Evolutionary conservation across 1,140 invertebrate genomes (phyloP).

Genomic region (Drosophila suzukii): DNA sequence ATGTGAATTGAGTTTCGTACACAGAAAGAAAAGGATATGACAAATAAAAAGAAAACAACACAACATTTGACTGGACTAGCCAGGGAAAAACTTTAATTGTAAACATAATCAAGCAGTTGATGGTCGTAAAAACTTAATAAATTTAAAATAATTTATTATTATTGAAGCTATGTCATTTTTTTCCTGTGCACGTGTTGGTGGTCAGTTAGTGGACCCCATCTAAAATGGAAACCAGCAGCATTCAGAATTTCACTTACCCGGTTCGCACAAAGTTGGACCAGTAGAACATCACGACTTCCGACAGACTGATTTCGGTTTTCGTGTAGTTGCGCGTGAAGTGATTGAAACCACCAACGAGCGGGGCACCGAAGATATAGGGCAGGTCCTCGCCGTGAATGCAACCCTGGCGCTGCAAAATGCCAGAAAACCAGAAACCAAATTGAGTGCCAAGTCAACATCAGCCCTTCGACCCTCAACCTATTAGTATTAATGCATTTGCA

Average conservation of each 20-base stretch:
- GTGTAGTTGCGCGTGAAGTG: slow-evolving; percentile 96
- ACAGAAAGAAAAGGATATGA: neutral
- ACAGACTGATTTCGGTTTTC: slow-evolving; percentile 93
- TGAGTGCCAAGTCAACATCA: neutral
- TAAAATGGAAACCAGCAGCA: neutral
- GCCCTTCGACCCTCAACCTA: neutral
- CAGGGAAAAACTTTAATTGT: too few relatives aligned
- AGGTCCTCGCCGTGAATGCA: slow-evolving; percentile 97
- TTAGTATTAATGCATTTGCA: slow-evolving; percentile 3
- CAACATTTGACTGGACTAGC: too few relatives aligned
- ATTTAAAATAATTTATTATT: neutral
- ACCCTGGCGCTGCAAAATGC: slow-evolving; percentile 88
- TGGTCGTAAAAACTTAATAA: too few relatives aligned
- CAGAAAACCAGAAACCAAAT: slow-evolving; percentile 13
- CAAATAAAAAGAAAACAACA: neutral
- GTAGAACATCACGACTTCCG: slow-evolving; percentile 96
- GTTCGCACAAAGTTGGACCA: slow-evolving; percentile 98
- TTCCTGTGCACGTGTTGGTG: neutral
- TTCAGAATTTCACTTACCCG: slow-evolving; percentile 89
- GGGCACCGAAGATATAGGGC: slow-evolving; percentile 94
- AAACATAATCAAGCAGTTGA: too few relatives aligned
- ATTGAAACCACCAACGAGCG: slow-evolving; percentile 91
- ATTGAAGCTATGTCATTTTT: neutral
- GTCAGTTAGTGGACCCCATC: neutral
- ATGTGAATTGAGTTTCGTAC: neutral